These are phyloP conservation scores for Mellilla xanthometata DNA, from an alignment of 2,888 invertebrate genomes.

Conservation along the genomic window DNA sequence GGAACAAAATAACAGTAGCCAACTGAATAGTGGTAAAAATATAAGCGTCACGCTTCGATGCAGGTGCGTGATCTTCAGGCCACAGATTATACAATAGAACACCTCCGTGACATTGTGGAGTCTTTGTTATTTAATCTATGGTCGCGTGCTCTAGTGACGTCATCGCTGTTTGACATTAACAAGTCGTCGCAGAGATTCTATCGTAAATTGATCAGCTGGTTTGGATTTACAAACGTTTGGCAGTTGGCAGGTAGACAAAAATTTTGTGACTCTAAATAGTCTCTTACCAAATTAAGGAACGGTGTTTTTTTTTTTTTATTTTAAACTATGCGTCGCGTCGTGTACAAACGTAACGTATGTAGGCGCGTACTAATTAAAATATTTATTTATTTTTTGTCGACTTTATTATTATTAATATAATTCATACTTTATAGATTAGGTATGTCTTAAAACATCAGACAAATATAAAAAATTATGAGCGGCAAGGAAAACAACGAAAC, in stretches of 20 bases:
- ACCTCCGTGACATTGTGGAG: constrained; percentile 54
- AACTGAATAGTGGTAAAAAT: constrained; percentile 33
- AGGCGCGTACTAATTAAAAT: too few species aligned
- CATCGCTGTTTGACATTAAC: constrained; percentile 15
- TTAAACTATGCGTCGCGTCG: too few species aligned
- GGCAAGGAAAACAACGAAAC: too few species aligned
- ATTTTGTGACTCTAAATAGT: neutral
- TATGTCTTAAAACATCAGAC: too few species aligned
- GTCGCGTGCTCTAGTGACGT: constrained; percentile 37
- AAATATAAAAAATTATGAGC: too few species aligned
- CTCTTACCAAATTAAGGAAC: neutral
- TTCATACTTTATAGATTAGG: too few species aligned
- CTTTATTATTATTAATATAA: too few species aligned
- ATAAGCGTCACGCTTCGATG: constrained; percentile 46
- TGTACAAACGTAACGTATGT: too few species aligned
- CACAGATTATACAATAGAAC: constrained; percentile 40
- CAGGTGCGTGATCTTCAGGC: constrained; percentile 40
- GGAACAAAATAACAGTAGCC: constrained; percentile 34
- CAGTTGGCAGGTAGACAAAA: neutral
- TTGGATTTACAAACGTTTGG: neutral
- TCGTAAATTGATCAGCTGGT: constrained; percentile 3
- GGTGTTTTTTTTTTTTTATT: too few species aligned
- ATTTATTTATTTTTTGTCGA: too few species aligned
- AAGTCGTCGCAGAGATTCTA: constrained; percentile 1
- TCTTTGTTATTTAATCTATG: neutral